Evolutionary conservation across 2,113 vertebrate genomes (phyloP).

Genomic region (Glareola pratincola): DNA sequence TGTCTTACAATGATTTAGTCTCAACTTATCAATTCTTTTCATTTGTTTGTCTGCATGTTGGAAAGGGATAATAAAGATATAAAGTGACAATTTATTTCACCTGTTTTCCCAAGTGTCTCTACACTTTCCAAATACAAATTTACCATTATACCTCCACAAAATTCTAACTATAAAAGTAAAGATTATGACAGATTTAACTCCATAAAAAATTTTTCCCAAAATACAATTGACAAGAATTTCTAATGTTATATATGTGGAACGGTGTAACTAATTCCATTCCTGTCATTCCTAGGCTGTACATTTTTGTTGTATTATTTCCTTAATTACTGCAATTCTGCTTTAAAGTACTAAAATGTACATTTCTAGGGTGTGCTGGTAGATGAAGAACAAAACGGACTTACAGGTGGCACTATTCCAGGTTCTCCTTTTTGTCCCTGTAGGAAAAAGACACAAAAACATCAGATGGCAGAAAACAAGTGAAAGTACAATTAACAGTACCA

Average conservation of each 20-base stretch:
- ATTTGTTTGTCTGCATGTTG: neutral
- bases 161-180: neutral
- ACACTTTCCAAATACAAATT: neutral
- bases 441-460: neutral
- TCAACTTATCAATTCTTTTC: neutral
- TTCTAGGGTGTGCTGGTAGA: neutral
- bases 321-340: neutral
- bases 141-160: neutral
- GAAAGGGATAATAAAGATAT: neutral
- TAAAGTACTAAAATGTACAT: neutral
- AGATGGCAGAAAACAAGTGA: neutral
- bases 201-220: neutral
- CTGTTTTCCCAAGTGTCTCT: neutral
- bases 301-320: neutral
- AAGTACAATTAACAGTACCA: neutral
- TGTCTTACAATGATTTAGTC: neutral
- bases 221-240: neutral
- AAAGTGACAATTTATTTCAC: neutral
- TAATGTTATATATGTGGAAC: neutral
- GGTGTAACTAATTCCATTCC: neutral
- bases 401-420: conserved; percentile 90
- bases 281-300: neutral
- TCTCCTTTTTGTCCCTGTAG: conserved; percentile 95
- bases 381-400: conserved; percentile 69
- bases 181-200: neutral